These are phyloP conservation scores for Hypselothyrea guttata DNA, from an alignment of 2,888 invertebrate species.

Conservation along the genomic window DNA sequence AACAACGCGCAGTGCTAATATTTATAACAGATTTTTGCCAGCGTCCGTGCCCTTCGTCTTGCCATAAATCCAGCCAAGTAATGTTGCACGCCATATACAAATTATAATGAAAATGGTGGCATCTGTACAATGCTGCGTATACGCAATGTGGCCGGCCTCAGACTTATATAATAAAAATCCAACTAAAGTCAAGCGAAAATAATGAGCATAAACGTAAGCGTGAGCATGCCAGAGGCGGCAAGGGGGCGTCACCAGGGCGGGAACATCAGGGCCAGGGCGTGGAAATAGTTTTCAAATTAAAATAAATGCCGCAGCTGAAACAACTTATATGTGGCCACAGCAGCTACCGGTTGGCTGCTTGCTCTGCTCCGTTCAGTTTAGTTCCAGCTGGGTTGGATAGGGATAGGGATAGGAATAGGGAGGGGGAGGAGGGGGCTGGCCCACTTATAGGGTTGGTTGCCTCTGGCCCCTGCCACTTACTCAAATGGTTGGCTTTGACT, in stretches of 20 bases:
- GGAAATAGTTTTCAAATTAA: slow-evolving; percentile 77
- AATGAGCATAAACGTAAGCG: slow-evolving; percentile 66
- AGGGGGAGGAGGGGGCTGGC: not conserved
- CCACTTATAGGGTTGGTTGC: slow-evolving; percentile 14
- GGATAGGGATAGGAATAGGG: not conserved
- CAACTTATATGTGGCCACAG: slow-evolving; percentile 66
- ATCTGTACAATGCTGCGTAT: slow-evolving; percentile 59
- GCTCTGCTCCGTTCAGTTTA: too few relatives aligned
- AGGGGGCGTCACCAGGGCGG: not conserved
- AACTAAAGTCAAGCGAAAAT: slow-evolving; percentile 72
- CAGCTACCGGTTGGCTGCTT: slow-evolving; percentile 9
- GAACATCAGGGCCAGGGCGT: slow-evolving; percentile 23
- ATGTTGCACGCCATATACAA: slow-evolving; percentile 64
- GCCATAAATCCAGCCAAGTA: slow-evolving; percentile 29
- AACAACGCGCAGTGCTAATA: slow-evolving; percentile 46
- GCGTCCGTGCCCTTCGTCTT: not conserved
- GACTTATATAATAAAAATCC: slow-evolving; percentile 70
- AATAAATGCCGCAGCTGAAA: slow-evolving; percentile 73
- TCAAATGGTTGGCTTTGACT: slow-evolving; percentile 14
- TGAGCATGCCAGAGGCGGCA: slow-evolving; percentile 16
- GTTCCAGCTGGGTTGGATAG: too few relatives aligned
- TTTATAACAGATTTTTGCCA: slow-evolving; percentile 55
- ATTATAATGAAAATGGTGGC: slow-evolving; percentile 62
- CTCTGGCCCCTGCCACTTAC: slow-evolving; percentile 3
- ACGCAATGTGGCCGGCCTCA: slow-evolving; percentile 61